phyloP scores from a whole-genome alignment of 2,888 invertebrate species.

The Tetrapedia diversipes region DNA sequence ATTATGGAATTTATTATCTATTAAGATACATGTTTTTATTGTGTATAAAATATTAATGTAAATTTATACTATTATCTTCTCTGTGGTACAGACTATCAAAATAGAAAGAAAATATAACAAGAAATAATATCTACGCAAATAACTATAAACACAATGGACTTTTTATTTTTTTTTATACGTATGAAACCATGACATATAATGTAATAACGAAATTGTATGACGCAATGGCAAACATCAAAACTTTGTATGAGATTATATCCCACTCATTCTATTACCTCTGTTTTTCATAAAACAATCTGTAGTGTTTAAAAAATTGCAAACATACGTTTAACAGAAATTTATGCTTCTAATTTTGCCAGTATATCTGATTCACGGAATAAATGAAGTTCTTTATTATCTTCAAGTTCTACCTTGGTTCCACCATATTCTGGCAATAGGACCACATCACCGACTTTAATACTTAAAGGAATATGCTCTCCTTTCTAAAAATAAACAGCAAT shows the following conservation, averaged over 20 bases:
- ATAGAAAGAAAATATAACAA: not conserved
- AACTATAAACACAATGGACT: slow-evolving; percentile 61
- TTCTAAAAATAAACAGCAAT: slow-evolving; percentile 84
- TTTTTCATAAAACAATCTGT: slow-evolving; percentile 19
- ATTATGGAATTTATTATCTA: slow-evolving; percentile 37
- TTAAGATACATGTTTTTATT: slow-evolving; percentile 1
- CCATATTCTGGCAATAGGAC: slow-evolving; percentile 99
- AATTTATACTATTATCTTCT: not conserved
- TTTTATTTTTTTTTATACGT: slow-evolving; percentile 72
- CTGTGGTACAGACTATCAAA: slow-evolving; percentile 1
- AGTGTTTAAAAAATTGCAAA: slow-evolving; percentile 43
- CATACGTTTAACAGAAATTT: slow-evolving; percentile 61
- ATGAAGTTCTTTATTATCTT: slow-evolving; percentile 95
- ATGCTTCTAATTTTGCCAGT: slow-evolving; percentile 92
- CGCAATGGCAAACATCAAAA: slow-evolving; percentile 29
- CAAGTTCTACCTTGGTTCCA: slow-evolving; percentile 96
- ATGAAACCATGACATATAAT: slow-evolving; percentile 73
- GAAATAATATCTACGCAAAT: slow-evolving; percentile 1
- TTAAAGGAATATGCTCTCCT: slow-evolving; percentile 91
- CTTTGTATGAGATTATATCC: slow-evolving; percentile 9
- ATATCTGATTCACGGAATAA: slow-evolving; percentile 98
- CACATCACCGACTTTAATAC: slow-evolving; percentile 95
- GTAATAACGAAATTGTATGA: slow-evolving; percentile 59
- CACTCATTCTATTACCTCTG: slow-evolving; percentile 5
- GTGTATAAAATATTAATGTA: slow-evolving; percentile 16